Evolutionary conservation across 2,888 invertebrate species (phyloP), one percentile per base, ranked within the genome.

Genomic region (Oscheius sp.): DNA sequence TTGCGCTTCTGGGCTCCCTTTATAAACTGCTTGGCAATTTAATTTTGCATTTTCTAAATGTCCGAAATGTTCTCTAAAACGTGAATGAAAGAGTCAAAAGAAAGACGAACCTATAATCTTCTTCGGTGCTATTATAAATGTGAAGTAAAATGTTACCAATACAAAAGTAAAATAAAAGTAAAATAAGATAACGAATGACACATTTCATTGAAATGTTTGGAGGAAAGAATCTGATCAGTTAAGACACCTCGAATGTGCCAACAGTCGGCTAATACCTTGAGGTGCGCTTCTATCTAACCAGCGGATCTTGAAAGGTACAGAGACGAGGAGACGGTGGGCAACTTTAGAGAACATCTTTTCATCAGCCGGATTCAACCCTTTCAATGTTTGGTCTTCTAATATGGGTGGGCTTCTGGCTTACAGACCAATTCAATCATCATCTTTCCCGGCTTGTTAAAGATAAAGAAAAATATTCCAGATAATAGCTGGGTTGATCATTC

Each of bases 171-270:
- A 27, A 29, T 27, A 52, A n/a, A 27, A 23, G 29, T 25, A 52
- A 8, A 6, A 0, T 25, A 1, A 25, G 10, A 10, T 52, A 52
- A 29, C 12, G 52, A 52, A 27, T 27, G 8, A 6, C 52, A 52
- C 52, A 52, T 52, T 27, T 52, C 52, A 52, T 52, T 8, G 27
- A 27, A 29, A 27, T n/a, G 27, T 8, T 48, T 23, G 27, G 29
- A 52, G 25, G n/a, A n/a, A 27, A n/a, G 25, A 27, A 52, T 42
- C 12, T 3, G 42, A 20, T 52, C 52, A 27, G 29, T 12, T 52
- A 25, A 52, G 52, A 23, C 10, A 6, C 52, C 10, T n/a, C 10
- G 29, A 52, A 52, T 52, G 52, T 52, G 52, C 52, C 52, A 52
- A 52, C 25, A 25, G 5, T 15, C n/a, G 52, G 15, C 23, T 52